These are phyloP conservation scores for Aphodius sticticus DNA, from an alignment of 2,888 invertebrate species.

Conservation along the genomic window DNA sequence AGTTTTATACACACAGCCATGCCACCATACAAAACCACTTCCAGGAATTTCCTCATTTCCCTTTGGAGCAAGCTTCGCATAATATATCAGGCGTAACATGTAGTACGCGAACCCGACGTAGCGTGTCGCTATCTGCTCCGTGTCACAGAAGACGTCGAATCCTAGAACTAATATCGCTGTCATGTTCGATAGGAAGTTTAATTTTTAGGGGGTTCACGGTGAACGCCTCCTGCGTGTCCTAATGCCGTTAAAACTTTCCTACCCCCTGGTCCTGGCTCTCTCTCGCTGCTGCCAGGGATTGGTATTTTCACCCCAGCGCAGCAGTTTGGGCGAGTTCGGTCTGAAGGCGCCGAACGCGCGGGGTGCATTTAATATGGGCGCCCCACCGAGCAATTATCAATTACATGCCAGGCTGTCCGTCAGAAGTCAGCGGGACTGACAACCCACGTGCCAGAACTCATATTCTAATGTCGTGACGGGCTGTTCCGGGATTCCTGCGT, in stretches of 20 bases:
- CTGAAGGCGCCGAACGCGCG: not conserved
- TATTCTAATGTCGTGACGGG: not conserved
- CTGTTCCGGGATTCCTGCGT: not conserved
- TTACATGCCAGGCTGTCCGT: constrained; percentile 4
- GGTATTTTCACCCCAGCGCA: not conserved
- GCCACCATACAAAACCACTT: no score
- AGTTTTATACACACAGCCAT: no score
- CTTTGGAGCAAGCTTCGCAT: no score
- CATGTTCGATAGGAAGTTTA: not conserved
- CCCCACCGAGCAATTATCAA: constrained; percentile 4
- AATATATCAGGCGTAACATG: not conserved
- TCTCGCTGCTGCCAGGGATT: not conserved
- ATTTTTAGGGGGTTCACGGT: not conserved
- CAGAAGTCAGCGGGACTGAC: constrained; percentile 4
- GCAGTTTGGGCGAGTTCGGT: not conserved
- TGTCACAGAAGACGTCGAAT: not conserved
- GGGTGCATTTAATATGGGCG: not conserved
- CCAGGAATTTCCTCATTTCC: no score
- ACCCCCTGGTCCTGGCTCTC: not conserved
- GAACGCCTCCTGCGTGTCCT: not conserved
- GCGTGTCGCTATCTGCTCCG: constrained; percentile 7
- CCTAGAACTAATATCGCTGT: constrained; percentile 4
- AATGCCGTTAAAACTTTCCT: not conserved
- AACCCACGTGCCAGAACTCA: not conserved
- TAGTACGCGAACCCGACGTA: not conserved